Evolutionary conservation across 2,113 vertebrate genomes (phyloP), one percentile per base, ranked within the genome.

Genomic region (Myrmecobius fasciatus): DNA sequence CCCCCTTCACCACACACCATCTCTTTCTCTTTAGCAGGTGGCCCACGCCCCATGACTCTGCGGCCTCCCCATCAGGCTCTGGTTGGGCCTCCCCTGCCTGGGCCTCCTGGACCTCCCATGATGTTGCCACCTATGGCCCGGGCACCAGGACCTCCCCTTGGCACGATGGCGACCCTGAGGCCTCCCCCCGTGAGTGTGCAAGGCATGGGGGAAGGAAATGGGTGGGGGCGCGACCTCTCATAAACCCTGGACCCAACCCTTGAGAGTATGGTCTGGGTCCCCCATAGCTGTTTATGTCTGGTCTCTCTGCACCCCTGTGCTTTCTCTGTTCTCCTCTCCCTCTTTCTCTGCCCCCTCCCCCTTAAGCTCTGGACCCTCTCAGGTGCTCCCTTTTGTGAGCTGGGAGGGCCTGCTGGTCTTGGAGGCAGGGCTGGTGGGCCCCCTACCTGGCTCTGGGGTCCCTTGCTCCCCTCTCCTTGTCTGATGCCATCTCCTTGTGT

Each of bases 61-160:
- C 95, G 98, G 56, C 98, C 98, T 2, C 97, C 98, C 9, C 98
- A 98, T 75, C 99, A 98, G 92, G 97, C 98, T 25, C 98, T 99
- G 28, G 98, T 99, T 89, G 99, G 99, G 0, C 99, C 99, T 48
- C 99, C 99, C 10, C 92, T 99, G 92, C 99, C 99, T 8, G 98
- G 99, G 11, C 99, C 99, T 9, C 99, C 99, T 0, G 99, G 99
- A 83, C 99, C 99, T 31, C 99, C 99, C 43, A 99, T 99, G 98
- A 98, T 99, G 96, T 98, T 99, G 0, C 99, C 99, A n/a, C 98
- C 98, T 0, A 97, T 99, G 98, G 98, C 99, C 51, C 98, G 98
- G 88, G 99, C 98, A 12, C 98, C 98, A 0, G 98, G 98, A 0
- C 98, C 98, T 0, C 98, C 97, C 0, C 96, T 99, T 96, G 94